These are phyloP conservation scores for Crypturellus tataupa DNA, from an alignment of 2,797 vertebrate species.

Conservation along the genomic window DNA sequence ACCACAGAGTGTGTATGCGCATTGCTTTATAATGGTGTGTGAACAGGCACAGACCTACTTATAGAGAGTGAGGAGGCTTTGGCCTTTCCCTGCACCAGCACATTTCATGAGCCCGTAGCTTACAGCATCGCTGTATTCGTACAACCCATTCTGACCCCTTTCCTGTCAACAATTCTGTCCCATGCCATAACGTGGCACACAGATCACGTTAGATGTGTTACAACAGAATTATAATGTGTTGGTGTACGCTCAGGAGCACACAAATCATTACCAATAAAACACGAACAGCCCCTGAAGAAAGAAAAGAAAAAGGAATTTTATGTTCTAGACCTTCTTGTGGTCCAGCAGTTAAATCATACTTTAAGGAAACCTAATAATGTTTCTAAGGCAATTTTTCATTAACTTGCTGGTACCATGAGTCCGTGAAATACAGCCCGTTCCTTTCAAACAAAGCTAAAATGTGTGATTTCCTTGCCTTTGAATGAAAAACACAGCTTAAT, in stretches of 20 bases:
- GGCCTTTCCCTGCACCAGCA: background rate
- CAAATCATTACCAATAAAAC: conserved; percentile 22
- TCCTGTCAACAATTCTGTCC: conserved; percentile 14
- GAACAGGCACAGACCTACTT: background rate
- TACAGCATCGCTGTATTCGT: background rate
- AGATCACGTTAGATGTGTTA: background rate
- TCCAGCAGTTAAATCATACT: background rate
- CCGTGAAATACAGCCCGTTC: background rate
- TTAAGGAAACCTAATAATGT: background rate
- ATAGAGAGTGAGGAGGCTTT: background rate
- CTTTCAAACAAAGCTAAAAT: background rate
- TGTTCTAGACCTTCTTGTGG: background rate
- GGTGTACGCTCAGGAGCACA: background rate
- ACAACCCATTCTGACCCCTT: background rate
- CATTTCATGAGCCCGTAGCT: background rate
- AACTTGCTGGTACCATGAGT: background rate
- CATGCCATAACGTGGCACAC: rapidly evolving
- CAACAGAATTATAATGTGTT: background rate
- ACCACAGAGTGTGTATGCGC: background rate
- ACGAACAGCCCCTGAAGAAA: background rate
- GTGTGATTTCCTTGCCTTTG: background rate
- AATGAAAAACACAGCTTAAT: background rate
- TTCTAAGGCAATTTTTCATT: background rate
- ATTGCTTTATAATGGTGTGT: background rate
- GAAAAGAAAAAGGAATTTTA: background rate